phyloP scores from a whole-genome alignment of 2,797 vertebrate species.

The Chloroceryle inda region DNA sequence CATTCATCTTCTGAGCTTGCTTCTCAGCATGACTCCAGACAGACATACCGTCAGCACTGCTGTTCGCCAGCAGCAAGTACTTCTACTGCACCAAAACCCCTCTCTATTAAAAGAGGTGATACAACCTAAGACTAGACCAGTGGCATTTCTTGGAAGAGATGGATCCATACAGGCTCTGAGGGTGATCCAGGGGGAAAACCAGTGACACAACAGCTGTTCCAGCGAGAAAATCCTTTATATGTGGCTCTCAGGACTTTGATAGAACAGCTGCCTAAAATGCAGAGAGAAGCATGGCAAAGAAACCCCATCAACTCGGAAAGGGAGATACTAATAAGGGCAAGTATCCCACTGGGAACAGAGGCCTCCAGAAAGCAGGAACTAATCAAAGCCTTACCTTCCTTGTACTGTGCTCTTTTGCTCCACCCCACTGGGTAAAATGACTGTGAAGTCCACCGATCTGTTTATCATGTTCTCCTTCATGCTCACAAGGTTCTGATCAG shows the following conservation, averaged over 20 bases:
- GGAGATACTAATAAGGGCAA: not conserved
- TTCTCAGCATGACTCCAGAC: not conserved
- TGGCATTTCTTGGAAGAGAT: not conserved
- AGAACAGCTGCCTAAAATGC: not conserved
- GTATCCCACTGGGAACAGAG: not conserved
- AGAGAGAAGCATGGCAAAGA: not conserved
- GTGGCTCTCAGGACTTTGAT: not conserved
- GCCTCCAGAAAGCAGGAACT: not conserved
- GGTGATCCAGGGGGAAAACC: not conserved
- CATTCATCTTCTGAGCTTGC: not conserved
- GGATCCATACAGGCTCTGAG: rapidly evolving
- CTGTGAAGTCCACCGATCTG: constrained; percentile 81
- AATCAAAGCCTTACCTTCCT: constrained; percentile 86
- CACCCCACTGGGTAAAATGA: constrained; percentile 86
- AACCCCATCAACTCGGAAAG: not conserved
- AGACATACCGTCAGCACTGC: not conserved
- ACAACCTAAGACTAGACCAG: not conserved
- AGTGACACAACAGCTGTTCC: not conserved
- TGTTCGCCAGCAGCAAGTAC: not conserved
- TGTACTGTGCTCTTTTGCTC: constrained; percentile 84
- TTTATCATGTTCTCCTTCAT: constrained; percentile 87
- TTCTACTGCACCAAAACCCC: not conserved
- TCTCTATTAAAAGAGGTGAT: not conserved
- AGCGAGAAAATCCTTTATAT: not conserved
- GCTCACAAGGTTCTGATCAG: constrained; percentile 75